Conservation (phyloP, 2,888 invertebrate species). For the Unio delphinus region DNA sequence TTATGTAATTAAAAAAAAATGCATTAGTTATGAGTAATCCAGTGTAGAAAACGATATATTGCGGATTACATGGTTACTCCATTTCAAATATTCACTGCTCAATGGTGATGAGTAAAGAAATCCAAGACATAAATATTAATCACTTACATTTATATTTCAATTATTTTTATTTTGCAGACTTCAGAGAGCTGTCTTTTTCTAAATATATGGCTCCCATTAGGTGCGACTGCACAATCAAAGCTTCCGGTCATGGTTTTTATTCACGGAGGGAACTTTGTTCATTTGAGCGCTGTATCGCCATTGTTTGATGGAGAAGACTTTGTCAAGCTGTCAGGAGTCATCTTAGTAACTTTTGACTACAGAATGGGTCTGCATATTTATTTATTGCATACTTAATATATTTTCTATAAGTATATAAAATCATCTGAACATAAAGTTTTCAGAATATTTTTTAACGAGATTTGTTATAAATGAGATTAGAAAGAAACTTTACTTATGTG, state of each 20-base stretch:
- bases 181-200: constrained; percentile 86
- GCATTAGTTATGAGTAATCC: no score
- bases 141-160: neutral
- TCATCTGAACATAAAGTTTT: no score
- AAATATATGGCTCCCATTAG: constrained; percentile 78
- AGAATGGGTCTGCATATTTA: constrained; percentile 46
- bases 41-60: neutral
- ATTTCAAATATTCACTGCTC: neutral
- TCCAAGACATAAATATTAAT: neutral
- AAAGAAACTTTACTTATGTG: no score
- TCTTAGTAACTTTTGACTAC: constrained; percentile 52
- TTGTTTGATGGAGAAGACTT: constrained; percentile 48
- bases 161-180: constrained; percentile 29
- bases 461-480: no score
- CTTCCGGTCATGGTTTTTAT: constrained; percentile 72
- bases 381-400: neutral
- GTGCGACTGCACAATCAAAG: constrained; percentile 17
- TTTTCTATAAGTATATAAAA: no score
- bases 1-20: no score
- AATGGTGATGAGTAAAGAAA: neutral
- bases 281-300: constrained; percentile 45
- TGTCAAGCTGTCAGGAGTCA: constrained; percentile 35
- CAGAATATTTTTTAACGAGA: no score
- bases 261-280: constrained; percentile 73
- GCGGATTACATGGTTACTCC: neutral